Percentiles rank a stretch among this genome's conserved stretches.
These are phyloP conservation scores for Protobothrops flavoviridis DNA, from an alignment of 2,113 vertebrate genomes.

Conservation along the genomic window DNA sequence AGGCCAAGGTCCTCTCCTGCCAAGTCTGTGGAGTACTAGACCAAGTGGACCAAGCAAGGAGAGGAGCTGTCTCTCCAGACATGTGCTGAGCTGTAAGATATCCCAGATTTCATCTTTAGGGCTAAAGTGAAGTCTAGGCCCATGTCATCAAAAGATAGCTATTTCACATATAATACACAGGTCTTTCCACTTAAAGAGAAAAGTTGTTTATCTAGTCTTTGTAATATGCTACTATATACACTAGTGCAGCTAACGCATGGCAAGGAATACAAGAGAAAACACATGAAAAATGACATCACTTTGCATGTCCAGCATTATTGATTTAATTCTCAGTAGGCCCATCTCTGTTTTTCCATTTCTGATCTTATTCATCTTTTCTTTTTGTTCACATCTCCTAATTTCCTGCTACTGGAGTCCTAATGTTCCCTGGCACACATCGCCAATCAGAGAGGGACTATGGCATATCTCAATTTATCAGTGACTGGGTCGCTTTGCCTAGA, in stretches of 20 bases:
- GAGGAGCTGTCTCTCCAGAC: background rate
- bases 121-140: constrained; percentile 10
- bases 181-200: constrained; percentile 15
- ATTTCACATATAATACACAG: constrained; percentile 3
- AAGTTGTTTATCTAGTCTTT: background rate
- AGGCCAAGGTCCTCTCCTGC: background rate
- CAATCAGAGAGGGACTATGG: constrained; percentile 22
- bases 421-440: constrained; percentile 23
- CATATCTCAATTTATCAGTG: constrained; percentile 26
- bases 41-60: background rate
- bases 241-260: constrained; percentile 21
- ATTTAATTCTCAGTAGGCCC: background rate
- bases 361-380: background rate
- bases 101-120: background rate
- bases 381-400: constrained; percentile 22
- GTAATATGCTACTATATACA: background rate
- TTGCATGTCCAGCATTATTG: constrained; percentile 27
- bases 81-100: background rate
- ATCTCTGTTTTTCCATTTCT: constrained; percentile 9
- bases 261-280: constrained; percentile 31
- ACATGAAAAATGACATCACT: constrained; percentile 59
- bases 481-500: constrained; percentile 29
- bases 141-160: background rate
- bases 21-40: background rate
- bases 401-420: constrained; percentile 13